These are phyloP conservation scores for Grantiella picta DNA, from an alignment of 2,113 vertebrate genomes.

Conservation along the genomic window DNA sequence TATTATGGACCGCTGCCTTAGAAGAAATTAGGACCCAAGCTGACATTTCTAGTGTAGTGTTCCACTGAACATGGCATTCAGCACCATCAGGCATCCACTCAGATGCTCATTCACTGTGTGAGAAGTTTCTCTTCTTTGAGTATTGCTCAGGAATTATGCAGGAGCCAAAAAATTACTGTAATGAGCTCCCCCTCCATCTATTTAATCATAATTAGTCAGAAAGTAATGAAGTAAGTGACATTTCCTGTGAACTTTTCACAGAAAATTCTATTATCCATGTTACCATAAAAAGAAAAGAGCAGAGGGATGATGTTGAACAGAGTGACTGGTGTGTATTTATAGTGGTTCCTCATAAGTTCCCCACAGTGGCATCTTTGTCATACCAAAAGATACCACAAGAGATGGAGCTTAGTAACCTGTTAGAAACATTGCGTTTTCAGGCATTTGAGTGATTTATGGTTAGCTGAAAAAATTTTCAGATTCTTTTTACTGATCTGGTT, in stretches of 20 bases:
- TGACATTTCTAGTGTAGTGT: not conserved
- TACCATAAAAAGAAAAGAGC: not conserved
- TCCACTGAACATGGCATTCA: not conserved
- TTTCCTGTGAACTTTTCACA: constrained; percentile 45
- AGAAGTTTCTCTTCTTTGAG: not conserved
- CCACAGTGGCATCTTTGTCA: not conserved
- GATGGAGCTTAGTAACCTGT: not conserved
- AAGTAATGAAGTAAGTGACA: constrained; percentile 53
- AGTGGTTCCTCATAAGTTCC: not conserved
- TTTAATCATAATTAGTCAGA: constrained; percentile 48
- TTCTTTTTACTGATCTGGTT: not conserved
- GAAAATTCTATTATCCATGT: not conserved
- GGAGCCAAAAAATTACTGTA: not conserved
- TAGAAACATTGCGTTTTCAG: not conserved
- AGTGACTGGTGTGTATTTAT: not conserved
- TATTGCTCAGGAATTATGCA: not conserved
- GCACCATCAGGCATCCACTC: not conserved
- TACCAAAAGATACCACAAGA: not conserved
- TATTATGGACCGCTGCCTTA: constrained; percentile 4
- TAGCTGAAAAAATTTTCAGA: not conserved
- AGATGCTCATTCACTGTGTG: not conserved
- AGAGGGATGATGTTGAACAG: not conserved
- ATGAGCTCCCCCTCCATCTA: not conserved
- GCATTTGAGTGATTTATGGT: not conserved
- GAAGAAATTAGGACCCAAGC: not conserved